Evolutionary conservation across 2,113 vertebrate species (phyloP).

Genomic region (Symphodus melops): DNA sequence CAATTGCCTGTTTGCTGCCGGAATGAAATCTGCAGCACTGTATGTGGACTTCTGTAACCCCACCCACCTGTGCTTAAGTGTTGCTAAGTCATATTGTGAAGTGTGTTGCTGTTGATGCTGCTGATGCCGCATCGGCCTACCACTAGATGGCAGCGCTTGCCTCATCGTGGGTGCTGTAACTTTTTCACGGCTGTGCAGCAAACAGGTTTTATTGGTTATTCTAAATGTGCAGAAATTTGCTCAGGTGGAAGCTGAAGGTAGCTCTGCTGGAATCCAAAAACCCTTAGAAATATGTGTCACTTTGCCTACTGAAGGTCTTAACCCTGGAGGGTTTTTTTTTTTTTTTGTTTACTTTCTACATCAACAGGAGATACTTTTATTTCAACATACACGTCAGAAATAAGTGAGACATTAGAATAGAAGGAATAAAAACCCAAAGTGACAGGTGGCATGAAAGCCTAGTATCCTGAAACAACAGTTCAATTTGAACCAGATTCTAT

Average conservation of each 20-base stretch:
- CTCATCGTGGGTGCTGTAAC: background rate
- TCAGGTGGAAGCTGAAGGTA: background rate
- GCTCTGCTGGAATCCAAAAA: too few relatives aligned
- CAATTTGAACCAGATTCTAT: constrained; percentile 30
- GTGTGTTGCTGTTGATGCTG: background rate
- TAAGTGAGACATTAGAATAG: too few relatives aligned
- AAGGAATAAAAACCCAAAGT: too few relatives aligned
- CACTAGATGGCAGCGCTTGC: background rate
- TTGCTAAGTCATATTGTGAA: background rate
- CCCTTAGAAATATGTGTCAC: too few relatives aligned
- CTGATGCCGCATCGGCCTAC: background rate
- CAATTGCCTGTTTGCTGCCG: background rate
- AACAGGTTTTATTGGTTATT: background rate
- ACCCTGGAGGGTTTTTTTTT: too few relatives aligned
- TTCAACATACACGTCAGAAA: too few relatives aligned
- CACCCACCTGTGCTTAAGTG: constrained; percentile 1
- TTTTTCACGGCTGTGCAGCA: too few relatives aligned
- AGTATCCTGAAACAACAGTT: too few relatives aligned
- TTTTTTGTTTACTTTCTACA: too few relatives aligned
- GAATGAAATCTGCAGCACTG: background rate
- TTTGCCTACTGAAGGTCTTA: too few relatives aligned
- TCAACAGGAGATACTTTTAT: too few relatives aligned
- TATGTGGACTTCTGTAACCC: background rate
- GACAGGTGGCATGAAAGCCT: too few relatives aligned
- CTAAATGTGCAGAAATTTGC: background rate